Conservation (phyloP, 2,113 vertebrate species). For the Ranitomeya variabilis region DNA sequence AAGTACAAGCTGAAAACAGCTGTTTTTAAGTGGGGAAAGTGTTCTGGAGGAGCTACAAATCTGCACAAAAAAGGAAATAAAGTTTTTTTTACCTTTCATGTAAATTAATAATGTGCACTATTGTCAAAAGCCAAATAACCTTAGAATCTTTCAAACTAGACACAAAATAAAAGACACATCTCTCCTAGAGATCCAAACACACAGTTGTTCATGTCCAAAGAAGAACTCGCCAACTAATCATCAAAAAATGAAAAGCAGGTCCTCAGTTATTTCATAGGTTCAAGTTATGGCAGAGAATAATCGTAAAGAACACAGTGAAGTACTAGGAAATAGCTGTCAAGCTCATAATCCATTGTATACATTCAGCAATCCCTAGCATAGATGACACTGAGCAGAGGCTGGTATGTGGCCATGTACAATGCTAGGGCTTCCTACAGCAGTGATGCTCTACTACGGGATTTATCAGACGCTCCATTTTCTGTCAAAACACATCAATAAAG, state of each 20-base stretch:
- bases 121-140: too few relatives aligned
- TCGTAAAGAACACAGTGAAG: background rate
- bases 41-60: too few relatives aligned
- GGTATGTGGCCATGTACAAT: background rate
- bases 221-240: background rate
- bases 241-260: background rate
- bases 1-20: too few relatives aligned
- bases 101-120: too few relatives aligned
- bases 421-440: background rate
- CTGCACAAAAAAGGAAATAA: too few relatives aligned
- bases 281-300: background rate
- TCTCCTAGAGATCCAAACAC: too few relatives aligned
- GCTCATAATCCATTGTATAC: background rate
- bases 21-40: too few relatives aligned
- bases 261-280: background rate
- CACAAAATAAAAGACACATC: too few relatives aligned
- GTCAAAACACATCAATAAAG: constrained; percentile 7
- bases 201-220: background rate
- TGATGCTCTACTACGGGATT: constrained; percentile 7
- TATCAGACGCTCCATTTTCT: background rate
- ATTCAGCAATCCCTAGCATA: background rate
- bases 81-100: too few relatives aligned
- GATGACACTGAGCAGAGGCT: background rate
- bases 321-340: background rate
- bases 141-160: too few relatives aligned